A percentile compares a stretch with the other conserved stretches of the same genome.
Evolutionary conservation across 2,888 invertebrate genomes (phyloP).

Genomic region (Pristionchus arcanus): DNA sequence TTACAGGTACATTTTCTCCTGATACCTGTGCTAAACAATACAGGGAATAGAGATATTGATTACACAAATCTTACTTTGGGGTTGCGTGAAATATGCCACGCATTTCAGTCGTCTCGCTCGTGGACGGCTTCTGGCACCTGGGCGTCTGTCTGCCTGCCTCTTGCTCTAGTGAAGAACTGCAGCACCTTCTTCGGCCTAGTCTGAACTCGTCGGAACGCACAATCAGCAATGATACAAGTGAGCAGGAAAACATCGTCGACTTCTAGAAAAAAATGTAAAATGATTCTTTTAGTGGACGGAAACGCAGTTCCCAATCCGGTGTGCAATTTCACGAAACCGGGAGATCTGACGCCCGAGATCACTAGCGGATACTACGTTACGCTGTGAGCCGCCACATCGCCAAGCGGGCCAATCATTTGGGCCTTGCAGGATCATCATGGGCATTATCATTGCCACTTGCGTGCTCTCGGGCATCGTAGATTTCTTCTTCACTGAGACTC

Average conservation of each 20-base stretch:
- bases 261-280: background rate
- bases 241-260: background rate
- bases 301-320: background rate
- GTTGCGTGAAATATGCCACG: too few relatives aligned
- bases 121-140: background rate
- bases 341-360: background rate
- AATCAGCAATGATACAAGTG: background rate
- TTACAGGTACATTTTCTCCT: too few relatives aligned
- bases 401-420: too few relatives aligned
- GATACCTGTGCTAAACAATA: too few relatives aligned
- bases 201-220: background rate
- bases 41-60: too few relatives aligned
- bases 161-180: background rate
- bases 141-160: constrained; percentile 32
- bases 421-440: constrained; percentile 7
- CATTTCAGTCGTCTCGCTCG: background rate
- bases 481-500: background rate
- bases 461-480: background rate
- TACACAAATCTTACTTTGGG: background rate
- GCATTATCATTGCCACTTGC: background rate
- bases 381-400: too few relatives aligned
- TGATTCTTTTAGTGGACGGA: too few relatives aligned
- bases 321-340: background rate
- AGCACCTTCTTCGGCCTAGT: background rate
- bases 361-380: constrained; percentile 32